Conservation (phyloP, 2,888 invertebrate genomes). For the Drosophila neotestacea region DNA sequence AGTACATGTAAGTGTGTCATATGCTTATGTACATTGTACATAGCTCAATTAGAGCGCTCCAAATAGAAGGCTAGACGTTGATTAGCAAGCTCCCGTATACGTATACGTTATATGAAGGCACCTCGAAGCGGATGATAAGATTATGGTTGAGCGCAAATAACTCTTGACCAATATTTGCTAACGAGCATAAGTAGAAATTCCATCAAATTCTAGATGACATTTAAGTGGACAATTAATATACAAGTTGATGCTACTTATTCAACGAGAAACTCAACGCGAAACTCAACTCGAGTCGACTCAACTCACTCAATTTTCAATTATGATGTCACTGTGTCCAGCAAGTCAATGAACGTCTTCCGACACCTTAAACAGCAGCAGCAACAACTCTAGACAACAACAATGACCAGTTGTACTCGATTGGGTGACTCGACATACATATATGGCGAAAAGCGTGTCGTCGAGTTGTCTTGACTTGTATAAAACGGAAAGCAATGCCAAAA, state of each 20-base stretch:
- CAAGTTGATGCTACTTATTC: conserved; percentile 17
- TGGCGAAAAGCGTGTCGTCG: conserved; percentile 55
- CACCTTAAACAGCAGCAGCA: conserved; percentile 60
- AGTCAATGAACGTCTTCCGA: conserved; percentile 76
- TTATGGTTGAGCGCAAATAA: conserved; percentile 32
- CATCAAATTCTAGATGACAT: conserved; percentile 30
- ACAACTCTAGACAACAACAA: conserved; percentile 44
- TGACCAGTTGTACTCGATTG: conserved; percentile 55
- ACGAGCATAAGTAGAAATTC: conserved; percentile 19
- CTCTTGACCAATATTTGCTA: conserved; percentile 15
- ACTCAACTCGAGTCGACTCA: conserved; percentile 2
- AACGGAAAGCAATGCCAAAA: conserved; percentile 56
- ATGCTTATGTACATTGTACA: conserved; percentile 34
- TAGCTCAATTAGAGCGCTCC: conserved; percentile 65
- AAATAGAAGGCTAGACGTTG: conserved; percentile 44
- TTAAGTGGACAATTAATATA: conserved; percentile 40
- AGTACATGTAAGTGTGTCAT: conserved; percentile 28
- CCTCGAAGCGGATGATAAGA: conserved; percentile 45
- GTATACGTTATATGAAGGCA: conserved; percentile 20
- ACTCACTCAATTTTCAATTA: conserved; percentile 61
- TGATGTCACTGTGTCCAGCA: conserved; percentile 66
- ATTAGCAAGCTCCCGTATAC: conserved; percentile 40
- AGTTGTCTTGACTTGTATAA: conserved; percentile 53
- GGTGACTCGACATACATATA: conserved; percentile 38
- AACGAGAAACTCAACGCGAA: conserved; percentile 7